phyloP scores from a whole-genome alignment of 2,888 invertebrate genomes.

The Scelioninae gen. 1 region DNA sequence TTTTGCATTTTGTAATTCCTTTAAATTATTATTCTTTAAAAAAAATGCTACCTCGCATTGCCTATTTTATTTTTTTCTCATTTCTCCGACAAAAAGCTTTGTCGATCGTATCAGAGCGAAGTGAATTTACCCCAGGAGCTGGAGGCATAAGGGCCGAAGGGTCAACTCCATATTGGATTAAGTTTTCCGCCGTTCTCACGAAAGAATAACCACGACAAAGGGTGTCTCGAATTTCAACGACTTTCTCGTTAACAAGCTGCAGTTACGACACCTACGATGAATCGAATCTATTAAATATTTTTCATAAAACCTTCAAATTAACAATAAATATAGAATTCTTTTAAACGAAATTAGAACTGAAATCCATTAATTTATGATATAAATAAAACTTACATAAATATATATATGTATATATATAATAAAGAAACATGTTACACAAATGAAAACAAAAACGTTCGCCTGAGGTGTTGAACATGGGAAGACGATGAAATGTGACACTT shows the following conservation, averaged over 20 bases:
- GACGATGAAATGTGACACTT: too few relatives aligned
- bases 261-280: conserved; percentile 22
- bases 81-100: conserved; percentile 32
- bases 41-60: background rate
- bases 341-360: too few relatives aligned
- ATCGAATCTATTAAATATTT: background rate
- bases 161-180: conserved; percentile 77
- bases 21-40: too few relatives aligned
- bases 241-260: conserved; percentile 49
- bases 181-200: conserved; percentile 75
- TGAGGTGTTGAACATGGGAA: too few relatives aligned
- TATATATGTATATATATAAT: too few relatives aligned
- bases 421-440: too few relatives aligned
- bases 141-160: conserved; percentile 68
- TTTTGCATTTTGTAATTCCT: background rate
- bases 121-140: conserved; percentile 51
- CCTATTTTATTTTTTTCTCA: background rate
- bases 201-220: conserved; percentile 58
- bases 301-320: background rate
- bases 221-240: conserved; percentile 50
- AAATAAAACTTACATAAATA: too few relatives aligned
- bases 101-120: conserved; percentile 43
- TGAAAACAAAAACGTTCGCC: too few relatives aligned
- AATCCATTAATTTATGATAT: too few relatives aligned
- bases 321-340: background rate